Evolutionary conservation across 2,888 invertebrate species (phyloP).

Genomic region (Pinctada fucata): DNA sequence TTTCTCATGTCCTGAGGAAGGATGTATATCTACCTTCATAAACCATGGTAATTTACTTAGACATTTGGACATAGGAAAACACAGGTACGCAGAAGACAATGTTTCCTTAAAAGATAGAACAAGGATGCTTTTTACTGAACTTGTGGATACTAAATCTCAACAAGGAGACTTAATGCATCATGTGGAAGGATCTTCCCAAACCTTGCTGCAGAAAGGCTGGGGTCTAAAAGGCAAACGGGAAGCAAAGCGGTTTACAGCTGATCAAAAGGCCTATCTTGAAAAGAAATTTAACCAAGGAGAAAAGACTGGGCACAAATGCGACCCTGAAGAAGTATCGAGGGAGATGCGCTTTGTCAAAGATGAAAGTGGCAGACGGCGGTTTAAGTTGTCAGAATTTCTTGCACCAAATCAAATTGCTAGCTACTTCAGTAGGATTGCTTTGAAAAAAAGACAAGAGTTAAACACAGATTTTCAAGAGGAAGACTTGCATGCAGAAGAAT

Average conservation of each 20-base stretch:
- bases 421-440: slow-evolving; percentile 11
- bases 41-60: slow-evolving; percentile 2
- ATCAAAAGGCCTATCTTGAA: slow-evolving; percentile 15
- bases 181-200: neutral
- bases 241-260: slow-evolving; percentile 10
- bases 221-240: slow-evolving; percentile 18
- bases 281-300: slow-evolving; percentile 25
- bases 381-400: slow-evolving; percentile 12
- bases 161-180: neutral
- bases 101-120: slow-evolving; percentile 8
- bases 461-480: neutral
- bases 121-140: slow-evolving; percentile 3
- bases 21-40: slow-evolving; percentile 6
- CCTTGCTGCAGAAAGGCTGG: slow-evolving; percentile 22
- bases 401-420: slow-evolving; percentile 22
- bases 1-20: slow-evolving; percentile 19
- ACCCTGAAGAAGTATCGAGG: slow-evolving; percentile 21
- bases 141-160: slow-evolving; percentile 10
- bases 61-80: slow-evolving; percentile 6
- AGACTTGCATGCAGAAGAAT: slow-evolving; percentile 3
- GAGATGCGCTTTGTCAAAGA: slow-evolving; percentile 25
- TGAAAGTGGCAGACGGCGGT: slow-evolving; percentile 5
- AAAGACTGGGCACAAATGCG: slow-evolving; percentile 18
- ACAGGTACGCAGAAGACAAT: slow-evolving; percentile 5
- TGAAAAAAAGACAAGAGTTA: slow-evolving; percentile 12